A percentile compares a stretch with the other conserved stretches of the same genome.
phyloP scores from a whole-genome alignment of 2,888 invertebrate genomes.

The Acrobasis suavella region DNA sequence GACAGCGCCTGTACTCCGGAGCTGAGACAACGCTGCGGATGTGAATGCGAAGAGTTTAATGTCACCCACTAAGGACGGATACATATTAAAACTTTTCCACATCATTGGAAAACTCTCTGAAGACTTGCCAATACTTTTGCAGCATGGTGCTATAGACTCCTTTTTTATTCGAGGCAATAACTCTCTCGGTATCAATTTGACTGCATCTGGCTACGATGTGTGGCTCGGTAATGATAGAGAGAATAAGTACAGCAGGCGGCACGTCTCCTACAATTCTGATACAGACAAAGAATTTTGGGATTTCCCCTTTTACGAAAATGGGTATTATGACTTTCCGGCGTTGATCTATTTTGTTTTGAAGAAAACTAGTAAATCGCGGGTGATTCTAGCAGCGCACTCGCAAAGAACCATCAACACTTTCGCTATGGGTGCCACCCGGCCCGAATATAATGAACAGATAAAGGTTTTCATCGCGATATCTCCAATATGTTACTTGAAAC shows the following conservation, averaged over 20 bases:
- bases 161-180: background rate
- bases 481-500: background rate
- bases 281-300: background rate
- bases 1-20: background rate
- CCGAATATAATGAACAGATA: slow-evolving; percentile 2
- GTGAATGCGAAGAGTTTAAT: background rate
- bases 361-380: background rate
- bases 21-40: background rate
- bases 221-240: slow-evolving; percentile 2
- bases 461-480: background rate
- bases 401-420: background rate
- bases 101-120: background rate
- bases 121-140: slow-evolving; percentile 4
- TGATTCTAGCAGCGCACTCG: background rate
- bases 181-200: background rate
- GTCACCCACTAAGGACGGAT: background rate
- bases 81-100: slow-evolving; percentile 3
- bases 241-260: slow-evolving; percentile 5
- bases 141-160: background rate
- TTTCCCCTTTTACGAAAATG: slow-evolving; percentile 7
- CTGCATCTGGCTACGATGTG: slow-evolving; percentile 4
- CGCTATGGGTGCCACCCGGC: background rate
- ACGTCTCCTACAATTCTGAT: background rate
- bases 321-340: slow-evolving; percentile 1
- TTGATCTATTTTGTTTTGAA: background rate